Evolutionary conservation across 2,888 invertebrate genomes (phyloP), one percentile per base, ranked within the genome.

Genomic region (Epirrhoe alternata): DNA sequence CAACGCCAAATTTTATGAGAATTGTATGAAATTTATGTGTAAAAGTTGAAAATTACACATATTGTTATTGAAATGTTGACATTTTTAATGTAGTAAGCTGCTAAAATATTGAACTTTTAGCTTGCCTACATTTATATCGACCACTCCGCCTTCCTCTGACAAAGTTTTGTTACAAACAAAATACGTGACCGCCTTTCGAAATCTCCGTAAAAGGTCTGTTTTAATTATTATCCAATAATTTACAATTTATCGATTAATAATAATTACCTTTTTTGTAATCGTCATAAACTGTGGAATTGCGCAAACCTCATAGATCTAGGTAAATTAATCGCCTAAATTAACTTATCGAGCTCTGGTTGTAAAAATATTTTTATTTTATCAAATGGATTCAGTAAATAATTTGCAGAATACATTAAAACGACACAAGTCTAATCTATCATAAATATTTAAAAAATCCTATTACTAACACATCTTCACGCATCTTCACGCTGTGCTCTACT

Each of bases 221-320:
- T 47, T 47, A 47, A 47, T 47, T 16, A 16, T 12, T 42, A 42
- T 47, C 47, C 47, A 47, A 16, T 16, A 47, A 47, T 12, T 47
- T 16, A 7, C 16, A 1, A 47, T 47, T n/a, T n/a, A n/a, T 1
- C 12, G 7, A 12, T 10, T 6, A 47, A 16, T 47, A 47, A 12
- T 6, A 7, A 16, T 47, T 47, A 6, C 16, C 5, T 4, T 42
- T 42, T 42, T 42, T 38, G 38, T 38, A 10, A 38, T 3, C 38
- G 38, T 42, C 12, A 42, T 42, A 42, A 42, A 42, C 12, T 12
- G 38, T 10, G 8, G 12, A 42, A 12, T 5, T 42, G 12, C 12
- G 1, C 12, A 42, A 42, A 12, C 12, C 0, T 42, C 38, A 42
- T 42, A 42, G 38, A 12, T 12, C 38, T 12, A 42, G 38, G 3